Conservation (phyloP, 1,140 invertebrate species). For the Heliconius hewitsoni region DNA sequence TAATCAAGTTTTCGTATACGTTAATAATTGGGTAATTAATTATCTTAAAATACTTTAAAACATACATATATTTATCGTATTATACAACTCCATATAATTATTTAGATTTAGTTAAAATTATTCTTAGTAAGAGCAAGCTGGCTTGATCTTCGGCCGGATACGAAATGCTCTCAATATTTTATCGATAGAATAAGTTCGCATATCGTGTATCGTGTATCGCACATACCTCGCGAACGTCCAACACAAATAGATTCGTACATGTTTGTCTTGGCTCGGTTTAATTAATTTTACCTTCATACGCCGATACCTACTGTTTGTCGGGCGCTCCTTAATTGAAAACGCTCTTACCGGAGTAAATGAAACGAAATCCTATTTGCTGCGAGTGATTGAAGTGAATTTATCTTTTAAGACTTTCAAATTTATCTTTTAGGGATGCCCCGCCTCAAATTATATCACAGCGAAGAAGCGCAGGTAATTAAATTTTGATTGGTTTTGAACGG, state of each 20-base stretch:
- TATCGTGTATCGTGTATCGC: slow-evolving; percentile 48
- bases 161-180: slow-evolving; percentile 19
- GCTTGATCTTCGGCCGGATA: neutral
- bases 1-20: slow-evolving; percentile 52
- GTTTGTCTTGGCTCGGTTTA: slow-evolving; percentile 80
- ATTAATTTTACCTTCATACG: slow-evolving; percentile 81
- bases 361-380: slow-evolving; percentile 79
- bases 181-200: slow-evolving; percentile 30
- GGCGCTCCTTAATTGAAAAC: slow-evolving; percentile 79
- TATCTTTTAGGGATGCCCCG: slow-evolving; percentile 70
- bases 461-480: slow-evolving; percentile 67
- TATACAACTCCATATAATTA: neutral
- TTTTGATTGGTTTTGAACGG: slow-evolving; percentile 66
- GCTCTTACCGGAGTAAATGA: slow-evolving; percentile 79
- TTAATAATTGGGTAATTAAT: neutral
- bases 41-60: too few relatives aligned
- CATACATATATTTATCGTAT: neutral
- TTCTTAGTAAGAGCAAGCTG: neutral
- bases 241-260: slow-evolving; percentile 78
- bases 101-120: neutral
- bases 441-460: slow-evolving; percentile 58
- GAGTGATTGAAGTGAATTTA: slow-evolving; percentile 80
- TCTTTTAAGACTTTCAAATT: slow-evolving; percentile 80
- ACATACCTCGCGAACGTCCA: slow-evolving; percentile 59
- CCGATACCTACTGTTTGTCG: slow-evolving; percentile 78